Percentiles rank a stretch among this genome's conserved stretches.
Conservation (phyloP, 2,888 invertebrate genomes). For the Antheraea assamensis region DNA sequence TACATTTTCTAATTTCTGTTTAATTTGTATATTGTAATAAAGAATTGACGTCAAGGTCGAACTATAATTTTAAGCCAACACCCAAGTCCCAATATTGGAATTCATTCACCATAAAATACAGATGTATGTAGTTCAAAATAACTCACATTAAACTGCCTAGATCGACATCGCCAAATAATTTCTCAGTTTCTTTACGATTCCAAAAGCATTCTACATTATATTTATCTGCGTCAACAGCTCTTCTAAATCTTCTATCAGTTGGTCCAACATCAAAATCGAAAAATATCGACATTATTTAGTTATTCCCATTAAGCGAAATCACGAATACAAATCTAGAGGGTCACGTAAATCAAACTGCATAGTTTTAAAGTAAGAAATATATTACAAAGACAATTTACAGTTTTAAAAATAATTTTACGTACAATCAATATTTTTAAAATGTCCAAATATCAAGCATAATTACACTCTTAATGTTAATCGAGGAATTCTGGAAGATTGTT, state of each 20-base stretch:
- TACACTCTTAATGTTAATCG: background rate
- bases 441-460: background rate
- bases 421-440: constrained; percentile 33
- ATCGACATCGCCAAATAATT: constrained; percentile 54
- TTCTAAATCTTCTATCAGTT: constrained; percentile 58
- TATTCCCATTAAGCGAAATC: background rate
- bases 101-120: background rate
- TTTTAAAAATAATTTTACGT: constrained; percentile 47
- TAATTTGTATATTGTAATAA: too few species aligned
- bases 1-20: too few species aligned
- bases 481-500: background rate
- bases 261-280: constrained; percentile 64
- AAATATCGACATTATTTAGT: constrained; percentile 65
- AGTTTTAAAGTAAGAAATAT: constrained; percentile 62
- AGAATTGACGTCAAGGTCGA: too few species aligned
- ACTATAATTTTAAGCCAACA: too few species aligned
- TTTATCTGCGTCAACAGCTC: constrained; percentile 66
- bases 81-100: too few species aligned
- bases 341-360: constrained; percentile 39
- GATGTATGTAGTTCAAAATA: background rate
- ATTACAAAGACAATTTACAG: constrained; percentile 71
- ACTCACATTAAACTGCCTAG: constrained; percentile 68
- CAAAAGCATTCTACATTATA: constrained; percentile 55
- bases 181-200: constrained; percentile 41
- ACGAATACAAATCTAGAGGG: constrained; percentile 44